Evolutionary conservation across 2,797 vertebrate genomes (phyloP).

Genomic region (Coccyzus lansbergi): DNA sequence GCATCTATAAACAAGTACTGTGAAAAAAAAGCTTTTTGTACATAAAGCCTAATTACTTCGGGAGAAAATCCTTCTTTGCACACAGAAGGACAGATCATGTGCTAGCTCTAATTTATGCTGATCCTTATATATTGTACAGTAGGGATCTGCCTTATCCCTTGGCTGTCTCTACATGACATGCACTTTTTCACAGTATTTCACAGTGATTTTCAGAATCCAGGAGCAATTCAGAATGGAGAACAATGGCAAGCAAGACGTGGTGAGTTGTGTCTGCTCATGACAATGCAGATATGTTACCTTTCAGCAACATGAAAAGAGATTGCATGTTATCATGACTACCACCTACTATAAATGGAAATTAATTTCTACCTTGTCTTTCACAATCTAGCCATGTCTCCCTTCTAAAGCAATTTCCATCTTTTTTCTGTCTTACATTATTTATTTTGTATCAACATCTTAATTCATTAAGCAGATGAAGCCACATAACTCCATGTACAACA

Average conservation of each 20-base stretch:
- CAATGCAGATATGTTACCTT: neutral
- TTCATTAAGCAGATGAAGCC: neutral
- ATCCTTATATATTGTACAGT: constrained; percentile 48
- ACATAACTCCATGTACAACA: neutral
- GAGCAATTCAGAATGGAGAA: constrained; percentile 26
- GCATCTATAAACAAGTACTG: constrained; percentile 30
- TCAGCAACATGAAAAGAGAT: neutral
- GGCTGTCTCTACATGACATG: neutral
- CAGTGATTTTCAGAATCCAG: constrained; percentile 22
- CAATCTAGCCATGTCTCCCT: neutral
- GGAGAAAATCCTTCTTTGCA: constrained; percentile 43
- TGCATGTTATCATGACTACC: neutral
- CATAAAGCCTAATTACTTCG: constrained; percentile 50
- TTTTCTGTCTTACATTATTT: neutral
- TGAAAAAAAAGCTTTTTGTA: constrained; percentile 13
- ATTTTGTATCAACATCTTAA: neutral
- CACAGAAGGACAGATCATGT: constrained; percentile 36
- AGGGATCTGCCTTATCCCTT: constrained; percentile 51
- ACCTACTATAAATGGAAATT: neutral
- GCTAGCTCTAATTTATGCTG: constrained; percentile 64
- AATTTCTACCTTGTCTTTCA: neutral
- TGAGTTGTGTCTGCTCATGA: neutral
- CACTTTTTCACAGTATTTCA: constrained; percentile 14
- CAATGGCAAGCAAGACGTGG: neutral
- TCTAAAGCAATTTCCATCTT: neutral